A percentile compares a stretch with the other conserved stretches of the same genome.
phyloP scores from a whole-genome alignment of 1,140 invertebrate genomes.

The Archivesica marissinica region DNA sequence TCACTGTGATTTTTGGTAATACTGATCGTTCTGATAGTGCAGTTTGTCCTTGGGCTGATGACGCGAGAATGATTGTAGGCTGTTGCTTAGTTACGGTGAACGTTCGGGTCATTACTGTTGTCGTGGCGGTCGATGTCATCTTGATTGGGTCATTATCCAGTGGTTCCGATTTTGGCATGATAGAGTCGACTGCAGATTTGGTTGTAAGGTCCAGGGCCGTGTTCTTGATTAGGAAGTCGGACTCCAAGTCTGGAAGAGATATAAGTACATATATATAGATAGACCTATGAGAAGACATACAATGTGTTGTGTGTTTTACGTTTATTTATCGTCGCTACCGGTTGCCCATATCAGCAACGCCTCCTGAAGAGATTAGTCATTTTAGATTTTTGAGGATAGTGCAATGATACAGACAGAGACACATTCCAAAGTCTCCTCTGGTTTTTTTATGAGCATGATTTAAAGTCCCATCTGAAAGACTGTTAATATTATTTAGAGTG shows the following conservation, averaged over 20 bases:
- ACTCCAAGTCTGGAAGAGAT: conserved; percentile 76
- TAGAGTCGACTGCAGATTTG: conserved; percentile 51
- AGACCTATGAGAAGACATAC: no score
- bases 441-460: no score
- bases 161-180: conserved; percentile 41
- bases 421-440: no score
- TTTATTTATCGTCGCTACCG: no score
- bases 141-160: conserved; percentile 62
- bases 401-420: no score
- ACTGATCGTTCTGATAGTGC: conserved; percentile 60
- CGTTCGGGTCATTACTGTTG: conserved; percentile 59
- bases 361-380: no score
- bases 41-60: conserved; percentile 61
- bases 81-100: conserved; percentile 66
- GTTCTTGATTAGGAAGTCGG: conserved; percentile 73
- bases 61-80: conserved; percentile 76
- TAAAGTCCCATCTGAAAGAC: no score
- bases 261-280: no score
- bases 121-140: conserved; percentile 62
- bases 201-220: conserved; percentile 72
- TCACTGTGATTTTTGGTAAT: conserved; percentile 67
- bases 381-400: no score
- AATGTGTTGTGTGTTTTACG: no score
- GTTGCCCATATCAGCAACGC: no score
- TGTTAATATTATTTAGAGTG: no score